Base-by-base conservation (phyloP, 2,888 invertebrate genomes). In the Nomada ferruginata region DNA sequence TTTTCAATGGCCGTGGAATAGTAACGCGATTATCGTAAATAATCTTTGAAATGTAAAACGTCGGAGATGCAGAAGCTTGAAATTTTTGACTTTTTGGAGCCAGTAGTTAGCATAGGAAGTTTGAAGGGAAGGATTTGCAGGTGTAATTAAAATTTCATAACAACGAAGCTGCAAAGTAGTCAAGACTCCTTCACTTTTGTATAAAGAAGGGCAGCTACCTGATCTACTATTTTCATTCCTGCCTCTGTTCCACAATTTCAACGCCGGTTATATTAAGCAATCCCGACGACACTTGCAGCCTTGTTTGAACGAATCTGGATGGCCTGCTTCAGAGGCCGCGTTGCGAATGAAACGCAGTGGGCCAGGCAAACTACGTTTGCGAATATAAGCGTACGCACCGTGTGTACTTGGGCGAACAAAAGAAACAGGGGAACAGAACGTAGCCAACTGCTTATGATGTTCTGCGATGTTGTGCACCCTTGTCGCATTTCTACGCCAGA, bases 311-410 rank as follows among this genome's bases (percentile, higher is more conserved):
- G 20, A 53, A 53, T 65, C 15, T 11, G 77, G 36, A 75, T 29
- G 44, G 47, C 4, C 59, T 52, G 29, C 36, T 53, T 7, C 5
- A 7, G 29, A 7, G 29, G 29, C 29, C 29, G 13, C 44, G 61
- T 53, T n/a, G 9, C 13, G 60, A 77, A 55, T 47, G 55, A 42
- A 47, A 20, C 61, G 53, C 29, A 61, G 18, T 26, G 55, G 50
- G 29, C 11, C 23, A 20, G 26, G 60, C 20, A 26, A 42, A 47
- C 63, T 13, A n/a, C 42, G 50, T 26, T 42, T 20, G 47, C 68
- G 55, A 57, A 63, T 57, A 76, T 50, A 68, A 52, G 57, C 20
- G 50, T 44, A 57, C 55, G 61, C 50, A 63, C 2, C 57, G 76
- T 9, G 52, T 44, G 59, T 57, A 47, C 65, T 59, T 44, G 77